Evolutionary conservation across 1,140 invertebrate species (phyloP), one percentile per base, ranked within the genome.

Genomic region (Leucophenga varia): DNA sequence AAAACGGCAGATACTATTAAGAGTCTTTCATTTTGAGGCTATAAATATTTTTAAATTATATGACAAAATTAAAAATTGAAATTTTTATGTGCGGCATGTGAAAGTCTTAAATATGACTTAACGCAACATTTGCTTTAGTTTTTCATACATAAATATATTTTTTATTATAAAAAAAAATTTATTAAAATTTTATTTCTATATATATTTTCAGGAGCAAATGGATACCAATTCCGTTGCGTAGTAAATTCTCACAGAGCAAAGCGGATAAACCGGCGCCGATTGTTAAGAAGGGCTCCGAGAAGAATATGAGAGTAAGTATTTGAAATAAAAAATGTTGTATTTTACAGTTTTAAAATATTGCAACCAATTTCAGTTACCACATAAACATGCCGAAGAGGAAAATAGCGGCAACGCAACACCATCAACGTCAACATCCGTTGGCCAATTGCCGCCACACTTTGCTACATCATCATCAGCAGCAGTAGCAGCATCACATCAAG

Each of bases 241-340:
- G 93, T 45, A 97, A 97, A 76, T 79, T 92, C 47, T 94, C 91
- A 56, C 89, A 92, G 73, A 86, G 86, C 36, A 93, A 92, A 78
- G 83, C 89, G 31, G 92, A 94, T 54, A 93, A 95, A 58, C 81
- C 56, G 60, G 80, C 47, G 54, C 73, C 55, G 56, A 76, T 86
- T 40, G 84, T 88, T 73, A 90, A 90, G 75, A 84, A 84, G 53
- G 81, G 80, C 43, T 88, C 88, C 32, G 89, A 91, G 72, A 91
- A 90, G 72, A 84, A 87, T 69, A 83, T 89, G 51, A 89, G 89
- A 81, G 84, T 91, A 78, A 77, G 73, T 75, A 40, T 21, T 46
- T 36, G 16, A 35, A 35, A 35, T n/a, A n/a, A 20, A 39, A 18
- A n/a, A n/a, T n/a, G n/a, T n/a, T n/a, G n/a, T n/a, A n/a, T n/a